Evolutionary conservation across 2,797 vertebrate genomes (phyloP), one percentile per base, ranked within the genome.

Genomic region (Odontamblyopus rebecca): DNA sequence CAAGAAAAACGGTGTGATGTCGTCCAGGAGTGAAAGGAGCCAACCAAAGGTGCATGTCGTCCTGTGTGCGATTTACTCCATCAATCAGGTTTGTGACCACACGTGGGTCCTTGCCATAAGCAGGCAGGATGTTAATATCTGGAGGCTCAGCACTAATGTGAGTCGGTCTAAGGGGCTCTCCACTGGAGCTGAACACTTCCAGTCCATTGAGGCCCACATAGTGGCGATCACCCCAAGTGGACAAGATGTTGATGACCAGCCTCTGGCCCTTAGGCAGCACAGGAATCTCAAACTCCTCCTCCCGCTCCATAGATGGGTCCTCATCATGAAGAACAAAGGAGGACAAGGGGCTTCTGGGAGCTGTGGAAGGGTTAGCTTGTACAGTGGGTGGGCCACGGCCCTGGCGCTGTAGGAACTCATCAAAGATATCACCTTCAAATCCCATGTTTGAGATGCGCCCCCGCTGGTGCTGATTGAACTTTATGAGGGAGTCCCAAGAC

Each of bases 41-140:
- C 11, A 99, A 92, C 98, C 98, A 99, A 44, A 99, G 95, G 62
- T 99, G 98, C 95, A 98, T 98, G 90, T 99, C 98, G 6, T 99
- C 98, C 90, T 99, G 98, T 0, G 98, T 99, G 80, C 94, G 92
- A 85, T 99, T 96, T 2, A 97, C 88, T 1, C 97, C 94, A 6
- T 99, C 96, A 0, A 94, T 90, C 60, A 99, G 86, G 90, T 98
- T 99, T 80, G 89, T 75, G 56, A 96, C 89, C 63, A 98, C 83
- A 0, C 96, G 95, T 0, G 98, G 97, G 80, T 98, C 97, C 41
- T 94, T 96, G 54, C 95, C 95, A 0, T 98, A 98, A 0, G 94
- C 95, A 0, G 98, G 95, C 54, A 98, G 90, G 27, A 98, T 86
- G 75, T 98, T 98, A 82, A 97, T 97, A 85, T 99, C 96, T 0